Base-by-base conservation (phyloP, 2,797 vertebrate genomes). In the Tragelaphus oryx region DNA sequence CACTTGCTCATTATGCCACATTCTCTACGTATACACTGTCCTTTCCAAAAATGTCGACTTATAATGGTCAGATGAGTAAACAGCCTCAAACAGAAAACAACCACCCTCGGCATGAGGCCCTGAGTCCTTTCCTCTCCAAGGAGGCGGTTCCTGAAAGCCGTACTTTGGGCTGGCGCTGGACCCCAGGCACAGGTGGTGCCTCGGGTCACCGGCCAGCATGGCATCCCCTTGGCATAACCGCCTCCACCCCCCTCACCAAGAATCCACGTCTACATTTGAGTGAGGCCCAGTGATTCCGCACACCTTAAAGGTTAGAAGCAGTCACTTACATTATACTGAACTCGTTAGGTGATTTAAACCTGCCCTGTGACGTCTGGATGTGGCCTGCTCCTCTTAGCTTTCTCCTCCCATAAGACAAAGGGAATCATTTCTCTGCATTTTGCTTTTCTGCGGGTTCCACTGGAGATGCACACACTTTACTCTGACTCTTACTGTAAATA, bases 111-210 rank as follows among this genome's bases (percentile, higher is more conserved):
- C 18, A 7, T 24, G 76, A 79, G 12, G 10, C 22, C 28, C 17
- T 7, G 13, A 30, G 1, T 28, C 48, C 22, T 50, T 17, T 52
- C 37, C 33, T 2, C 24, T 2, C 28, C 24, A 2, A 2, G 11
- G 44, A 8, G 52, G 17, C 1, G 0, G 11, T 8, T 28, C 57
- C 6, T 59, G 33, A 33, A 33, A 17, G 48, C 54, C 4, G 0
- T 6, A n/a, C 20, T 50, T 9, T 1, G 30, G 0, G 28, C 12
- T 2, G 1, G 33, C 8, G 28, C 11, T 11, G 17, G 7, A 10
- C 30, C 7, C 26, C 18, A 41, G 28, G 24, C 17, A 7, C 65
- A 6, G 17, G 30, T 0, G 28, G 50, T 3, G 8, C 54, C 44
- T 76, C 20, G 8, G 2, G 7, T 8, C 50, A 18, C 16, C 0